Conservation (phyloP, 2,797 vertebrate genomes). For the Sandelia bainsii region DNA sequence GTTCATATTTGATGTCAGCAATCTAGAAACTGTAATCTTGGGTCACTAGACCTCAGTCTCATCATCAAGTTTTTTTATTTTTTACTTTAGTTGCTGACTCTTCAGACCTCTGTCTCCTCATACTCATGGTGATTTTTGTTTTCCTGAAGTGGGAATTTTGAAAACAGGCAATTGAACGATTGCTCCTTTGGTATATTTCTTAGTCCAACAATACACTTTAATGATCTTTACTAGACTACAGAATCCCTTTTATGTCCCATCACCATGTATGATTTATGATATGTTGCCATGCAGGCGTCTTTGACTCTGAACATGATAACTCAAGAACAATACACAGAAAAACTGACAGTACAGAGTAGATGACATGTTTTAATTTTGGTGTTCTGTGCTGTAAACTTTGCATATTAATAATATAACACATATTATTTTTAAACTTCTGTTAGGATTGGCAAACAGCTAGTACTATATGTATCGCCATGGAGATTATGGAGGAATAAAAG, state of each 20-base stretch:
- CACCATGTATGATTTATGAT: too few relatives aligned
- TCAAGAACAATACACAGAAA: background rate
- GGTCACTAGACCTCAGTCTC: background rate
- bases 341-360: background rate
- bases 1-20: background rate
- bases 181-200: background rate
- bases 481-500: too few relatives aligned
- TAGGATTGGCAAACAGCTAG: too few relatives aligned
- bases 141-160: background rate
- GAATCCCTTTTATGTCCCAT: too few relatives aligned
- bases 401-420: background rate
- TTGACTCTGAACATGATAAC: background rate
- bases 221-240: too few relatives aligned
- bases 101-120: too few relatives aligned
- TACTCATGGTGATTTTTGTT: constrained; percentile 1
- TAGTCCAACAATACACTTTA: background rate
- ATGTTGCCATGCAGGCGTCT: background rate
- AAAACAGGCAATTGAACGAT: background rate
- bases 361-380: background rate
- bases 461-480: too few relatives aligned
- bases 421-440: too few relatives aligned
- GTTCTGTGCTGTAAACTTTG: background rate
- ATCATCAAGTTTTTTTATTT: background rate
- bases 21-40: background rate
- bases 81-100: too few relatives aligned